Base-by-base conservation (phyloP, 1,140 invertebrate genomes). In the Camponotus pennsylvanicus region DNA sequence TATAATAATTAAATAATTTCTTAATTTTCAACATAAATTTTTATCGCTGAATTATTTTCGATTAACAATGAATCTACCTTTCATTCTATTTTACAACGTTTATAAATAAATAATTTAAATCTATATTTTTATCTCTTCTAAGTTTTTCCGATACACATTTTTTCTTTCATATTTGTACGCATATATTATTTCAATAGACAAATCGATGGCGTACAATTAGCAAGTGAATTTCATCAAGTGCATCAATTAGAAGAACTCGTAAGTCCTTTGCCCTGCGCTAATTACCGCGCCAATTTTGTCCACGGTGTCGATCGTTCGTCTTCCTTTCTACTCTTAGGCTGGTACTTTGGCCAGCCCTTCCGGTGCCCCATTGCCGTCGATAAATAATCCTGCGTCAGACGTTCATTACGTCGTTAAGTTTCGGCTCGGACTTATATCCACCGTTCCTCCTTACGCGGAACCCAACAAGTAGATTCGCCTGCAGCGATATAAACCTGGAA, bases 341-440 rank as follows among this genome's bases (percentile, higher is more conserved):
- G 34, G 42, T 78, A 27, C 75, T 61, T 78, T 3, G 71, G 45
- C 73, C 34, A 49, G 49, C 61, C 73, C 73, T 82, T 88, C 73
- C 49, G 80, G 55, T 83, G 61, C 79, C 59, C 77, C 83, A 45
- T 42, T 77, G 67, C 61, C 77, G 49, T 86, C 92, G 84, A 93
- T 93, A 93, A 93, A 93, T 93, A 93, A 93, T 93, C 90, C 92
- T 86, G 86, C 89, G 91, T 91, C 93, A 91, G 92, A 92, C 91
- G 89, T 92, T 93, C 92, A 92, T 93, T 93, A 92, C 92, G 86
- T 92, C 92, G 92, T 93, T 92, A 93, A 92, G 87, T 93, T 92
- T 91, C 86, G 88, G 86, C 80, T 82, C 61, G 85, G 86, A 91
- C 86, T 92, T 90, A 91, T 89, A 92, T 91, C 79, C 88, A 67